phyloP scores from a whole-genome alignment of 2,797 vertebrate species.

The Bovichtus diacanthus region DNA sequence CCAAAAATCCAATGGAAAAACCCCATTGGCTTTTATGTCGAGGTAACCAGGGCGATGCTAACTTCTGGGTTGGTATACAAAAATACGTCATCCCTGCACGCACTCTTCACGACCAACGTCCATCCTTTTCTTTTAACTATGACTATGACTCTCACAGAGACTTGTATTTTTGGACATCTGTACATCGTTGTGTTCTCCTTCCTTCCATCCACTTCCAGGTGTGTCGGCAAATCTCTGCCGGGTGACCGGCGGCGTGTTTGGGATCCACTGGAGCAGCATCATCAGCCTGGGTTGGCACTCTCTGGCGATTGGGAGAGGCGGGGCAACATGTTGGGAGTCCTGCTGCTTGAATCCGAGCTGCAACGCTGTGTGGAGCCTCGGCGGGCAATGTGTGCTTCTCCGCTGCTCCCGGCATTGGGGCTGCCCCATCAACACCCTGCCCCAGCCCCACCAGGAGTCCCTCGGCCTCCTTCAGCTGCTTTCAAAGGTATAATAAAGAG shows the following conservation, averaged over 20 bases:
- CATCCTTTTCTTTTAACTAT: neutral
- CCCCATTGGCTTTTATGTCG: too few species aligned
- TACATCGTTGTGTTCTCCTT: neutral
- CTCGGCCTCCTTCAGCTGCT: slow-evolving; percentile 85
- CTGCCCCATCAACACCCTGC: slow-evolving; percentile 84
- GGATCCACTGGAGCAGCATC: slow-evolving; percentile 83
- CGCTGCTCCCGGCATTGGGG: slow-evolving; percentile 80
- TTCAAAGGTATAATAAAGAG: slow-evolving; percentile 61
- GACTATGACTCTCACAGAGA: neutral
- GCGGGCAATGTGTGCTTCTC: slow-evolving; percentile 90
- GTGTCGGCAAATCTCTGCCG: slow-evolving; percentile 78
- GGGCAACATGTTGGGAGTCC: slow-evolving; percentile 83
- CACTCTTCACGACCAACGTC: neutral
- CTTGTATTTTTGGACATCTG: neutral
- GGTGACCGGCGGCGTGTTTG: slow-evolving; percentile 83
- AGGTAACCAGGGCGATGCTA: too few species aligned
- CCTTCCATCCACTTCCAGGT: slow-evolving; percentile 45
- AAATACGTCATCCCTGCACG: too few species aligned
- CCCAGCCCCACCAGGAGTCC: slow-evolving; percentile 79
- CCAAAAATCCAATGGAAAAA: too few species aligned
- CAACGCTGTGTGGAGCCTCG: slow-evolving; percentile 91
- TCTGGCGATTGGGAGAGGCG: slow-evolving; percentile 73
- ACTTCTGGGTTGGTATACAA: too few species aligned
- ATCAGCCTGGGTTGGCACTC: slow-evolving; percentile 82
- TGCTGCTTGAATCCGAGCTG: slow-evolving; percentile 92